Evolutionary conservation across 2,888 invertebrate genomes (phyloP).

Genomic region (Ectemnius lituratus): DNA sequence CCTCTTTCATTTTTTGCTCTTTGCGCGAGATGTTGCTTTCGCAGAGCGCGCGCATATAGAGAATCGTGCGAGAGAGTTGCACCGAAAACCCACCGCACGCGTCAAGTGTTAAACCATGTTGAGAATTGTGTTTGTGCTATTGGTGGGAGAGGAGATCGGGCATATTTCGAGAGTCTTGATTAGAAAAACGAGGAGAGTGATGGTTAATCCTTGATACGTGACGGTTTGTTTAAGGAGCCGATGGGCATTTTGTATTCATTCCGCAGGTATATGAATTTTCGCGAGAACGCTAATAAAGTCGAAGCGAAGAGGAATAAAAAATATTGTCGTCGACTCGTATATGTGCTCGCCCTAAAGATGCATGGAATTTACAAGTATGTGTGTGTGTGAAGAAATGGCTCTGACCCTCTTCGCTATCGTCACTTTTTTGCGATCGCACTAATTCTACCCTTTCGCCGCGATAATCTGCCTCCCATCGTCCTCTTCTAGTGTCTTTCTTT

Average conservation of each 20-base stretch:
- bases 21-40: constrained; percentile 11
- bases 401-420: constrained; percentile 34
- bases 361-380: constrained; percentile 31
- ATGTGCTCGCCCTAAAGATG: constrained; percentile 23
- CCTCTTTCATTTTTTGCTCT: constrained; percentile 22
- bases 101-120: neutral
- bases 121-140: constrained; percentile 18
- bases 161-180: neutral
- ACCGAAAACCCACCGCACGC: constrained; percentile 9
- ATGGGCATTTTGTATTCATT: neutral
- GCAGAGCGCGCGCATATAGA: neutral
- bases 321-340: constrained; percentile 53
- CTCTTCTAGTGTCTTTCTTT: constrained; percentile 11
- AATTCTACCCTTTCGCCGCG: constrained; percentile 17
- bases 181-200: no score
- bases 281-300: neutral
- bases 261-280: no score
- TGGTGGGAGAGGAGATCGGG: neutral
- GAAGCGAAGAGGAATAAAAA: constrained; percentile 55
- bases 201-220: no score
- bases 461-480: constrained; percentile 19
- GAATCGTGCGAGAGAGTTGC: neutral
- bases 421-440: constrained; percentile 9
- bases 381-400: constrained; percentile 36
- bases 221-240: no score